phyloP scores from a whole-genome alignment of 2,113 vertebrate species.

The Callipepla squamata region DNA sequence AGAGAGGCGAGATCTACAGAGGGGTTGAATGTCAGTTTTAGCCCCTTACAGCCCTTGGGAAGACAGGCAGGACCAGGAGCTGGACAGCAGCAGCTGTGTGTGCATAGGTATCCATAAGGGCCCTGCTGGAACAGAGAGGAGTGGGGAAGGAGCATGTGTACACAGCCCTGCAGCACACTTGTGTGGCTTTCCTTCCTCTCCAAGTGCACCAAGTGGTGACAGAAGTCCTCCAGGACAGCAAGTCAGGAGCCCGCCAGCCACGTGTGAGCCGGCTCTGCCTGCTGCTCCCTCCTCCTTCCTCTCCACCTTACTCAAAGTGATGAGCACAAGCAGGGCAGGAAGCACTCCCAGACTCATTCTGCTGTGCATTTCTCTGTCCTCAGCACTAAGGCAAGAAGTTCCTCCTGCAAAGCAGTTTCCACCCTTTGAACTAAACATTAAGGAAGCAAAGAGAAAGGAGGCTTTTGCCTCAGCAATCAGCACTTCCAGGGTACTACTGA shows the following conservation, averaged over 20 bases:
- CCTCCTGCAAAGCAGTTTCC: neutral
- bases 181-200: neutral
- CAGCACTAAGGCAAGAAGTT: neutral
- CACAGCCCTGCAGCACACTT: neutral
- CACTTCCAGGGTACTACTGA: neutral
- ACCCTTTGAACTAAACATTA: neutral
- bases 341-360: accelerated
- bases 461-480: neutral
- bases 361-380: neutral
- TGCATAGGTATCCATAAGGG: neutral
- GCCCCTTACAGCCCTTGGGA: neutral
- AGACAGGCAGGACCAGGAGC: neutral
- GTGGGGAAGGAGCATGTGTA: neutral
- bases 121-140: neutral
- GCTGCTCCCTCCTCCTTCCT: neutral
- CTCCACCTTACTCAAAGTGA: neutral
- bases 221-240: neutral
- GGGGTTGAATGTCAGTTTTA: neutral
- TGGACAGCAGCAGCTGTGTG: neutral
- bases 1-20: accelerated
- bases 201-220: neutral
- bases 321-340: neutral
- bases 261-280: neutral
- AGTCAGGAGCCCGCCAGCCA: neutral
- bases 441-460: neutral